Evolutionary conservation across 2,797 vertebrate genomes (phyloP), one percentile per base, ranked within the genome.

Genomic region (Coregonus suidteri): DNA sequence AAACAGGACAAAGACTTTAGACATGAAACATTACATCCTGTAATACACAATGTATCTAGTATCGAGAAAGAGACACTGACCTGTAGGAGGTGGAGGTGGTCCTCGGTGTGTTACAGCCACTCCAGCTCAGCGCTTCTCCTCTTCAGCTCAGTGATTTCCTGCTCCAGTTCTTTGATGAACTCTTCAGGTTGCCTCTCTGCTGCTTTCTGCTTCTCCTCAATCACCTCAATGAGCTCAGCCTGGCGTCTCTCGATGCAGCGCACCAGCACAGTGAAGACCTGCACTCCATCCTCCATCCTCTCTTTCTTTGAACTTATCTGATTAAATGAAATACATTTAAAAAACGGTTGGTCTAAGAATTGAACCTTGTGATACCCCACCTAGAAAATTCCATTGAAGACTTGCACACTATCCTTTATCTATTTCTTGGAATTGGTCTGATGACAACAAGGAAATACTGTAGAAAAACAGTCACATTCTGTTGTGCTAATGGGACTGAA

Each of bases 11-110:
- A 1, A 25, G 1, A 25, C 25, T 1, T 25, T 25, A 25, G 25
- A 25, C 25, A 25, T 25, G 25, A 25, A 25, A 25, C 25, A 25
- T 25, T 1, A 25, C 25, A 25, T 25, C 25, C 25, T 25, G 25
- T 25, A 25, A 25, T 25, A 25, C 25, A 25, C 1, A 25, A 25
- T 25, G 25, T 25, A 25, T 25, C 25, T 1, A 25, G 1, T 25
- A 25, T 25, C 0, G 25, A 25, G 25, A 25, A 25, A 25, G 25
- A 25, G 25, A 11, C 3, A 71, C 65, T 78, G 25, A 88, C 87
- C 92, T 94, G 90, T 71, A 94, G 80, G 11, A 92, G 78, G 70
- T 83, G 81, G 34, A 93, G 83, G 79, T 92, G 90, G 79, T 94
- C 92, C 18, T 93, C 88, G 1, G 88, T 85, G 73, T 82, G 76